Evolutionary conservation across 2,888 invertebrate genomes (phyloP), one percentile per base, ranked within the genome.

Genomic region (Alloscopus bannaensis): DNA sequence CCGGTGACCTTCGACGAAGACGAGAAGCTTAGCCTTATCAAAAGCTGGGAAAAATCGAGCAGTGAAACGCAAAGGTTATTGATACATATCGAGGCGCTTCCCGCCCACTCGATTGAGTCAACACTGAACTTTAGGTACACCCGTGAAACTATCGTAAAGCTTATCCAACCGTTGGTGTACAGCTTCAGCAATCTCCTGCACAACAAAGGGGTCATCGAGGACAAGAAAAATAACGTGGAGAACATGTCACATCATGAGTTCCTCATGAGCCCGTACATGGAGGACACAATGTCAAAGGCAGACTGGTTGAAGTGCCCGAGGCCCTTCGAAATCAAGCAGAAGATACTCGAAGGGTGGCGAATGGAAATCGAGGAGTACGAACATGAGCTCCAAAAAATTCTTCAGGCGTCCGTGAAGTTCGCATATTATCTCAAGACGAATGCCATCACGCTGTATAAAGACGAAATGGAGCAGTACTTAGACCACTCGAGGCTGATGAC

Each of bases 371-470:
- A 11, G 0, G 78, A 80, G 18, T 60, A 65, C 8, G 62, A 80
- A 1, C 13, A 22, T 0, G 83, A 83, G 22, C 40, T 64, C 8
- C 36, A 70, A n/a, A 13, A n/a, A 24, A 79, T 83, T 52, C 36
- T 57, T 11, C 28, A 64, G 3, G 66, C 66, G 0, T 52, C 26
- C 18, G 71, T 45, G 0, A 36, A 50, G 28, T 81, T 83, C 22
- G 83, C 75, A 0, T 40, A 26, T 16, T 83, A 80, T 45, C 36
- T 83, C 0, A 77, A 80, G 26, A 29, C 13, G 0, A 83, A 81
- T 64, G 73, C 83, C 0, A 83, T 81, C 13, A 80, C 77, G 0
- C 80, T 75, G 0, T 80, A 80, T 57, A 83, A 83, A 50, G 81
- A 83, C 29, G 68, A 65, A 1, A 68, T 80, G 29, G 31, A 73